Evolutionary conservation across 2,888 invertebrate species (phyloP), one percentile per base, ranked within the genome.

Genomic region (Axea sp.): DNA sequence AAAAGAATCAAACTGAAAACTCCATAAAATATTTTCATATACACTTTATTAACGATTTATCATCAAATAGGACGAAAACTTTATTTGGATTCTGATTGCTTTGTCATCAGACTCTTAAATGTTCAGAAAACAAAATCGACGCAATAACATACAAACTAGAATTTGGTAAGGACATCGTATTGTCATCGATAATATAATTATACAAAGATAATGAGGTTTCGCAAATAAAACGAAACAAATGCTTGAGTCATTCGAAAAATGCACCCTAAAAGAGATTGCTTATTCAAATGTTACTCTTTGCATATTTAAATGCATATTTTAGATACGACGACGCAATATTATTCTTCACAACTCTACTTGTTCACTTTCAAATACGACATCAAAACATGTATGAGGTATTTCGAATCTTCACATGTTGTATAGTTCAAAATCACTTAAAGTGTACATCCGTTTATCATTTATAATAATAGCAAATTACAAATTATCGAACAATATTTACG

Each of bases 31-130:
- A 22, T 11, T 5, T 24, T 14, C 6, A 43, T 67, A 28, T 57
- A 67, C 47, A 55, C 47, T 55, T 67, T 67, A 67, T 47, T 67
- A 67, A 67, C 55, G 39, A 57, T 35, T 65, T 22, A 65, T 65
- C 45, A 55, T 45, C 37, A 39, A 55, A 55, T 67, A 31, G 55
- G 39, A 47, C 55, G 57, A 64, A 47, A 30, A 5, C n/a, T 47
- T 45, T 11, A 47, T 31, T 65, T 53, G 45, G 19, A 64, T 19
- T 55, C 37, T 65, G 65, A 45, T 55, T 26, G 30, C 53, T 65
- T 22, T 14, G 55, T 37, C 45, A 45, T 55, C 53, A 65, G 53
- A 65, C 45, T 65, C 45, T 31, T 65, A 35, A 65, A 28, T 55
- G 26, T 14, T 17, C 19, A 11, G 7, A 39, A 47, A 47, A 39